Percentiles rank a stretch among this genome's conserved stretches.
These are phyloP conservation scores for Austrolebias charrua DNA, from an alignment of 2,797 vertebrate species.

Conservation along the genomic window DNA sequence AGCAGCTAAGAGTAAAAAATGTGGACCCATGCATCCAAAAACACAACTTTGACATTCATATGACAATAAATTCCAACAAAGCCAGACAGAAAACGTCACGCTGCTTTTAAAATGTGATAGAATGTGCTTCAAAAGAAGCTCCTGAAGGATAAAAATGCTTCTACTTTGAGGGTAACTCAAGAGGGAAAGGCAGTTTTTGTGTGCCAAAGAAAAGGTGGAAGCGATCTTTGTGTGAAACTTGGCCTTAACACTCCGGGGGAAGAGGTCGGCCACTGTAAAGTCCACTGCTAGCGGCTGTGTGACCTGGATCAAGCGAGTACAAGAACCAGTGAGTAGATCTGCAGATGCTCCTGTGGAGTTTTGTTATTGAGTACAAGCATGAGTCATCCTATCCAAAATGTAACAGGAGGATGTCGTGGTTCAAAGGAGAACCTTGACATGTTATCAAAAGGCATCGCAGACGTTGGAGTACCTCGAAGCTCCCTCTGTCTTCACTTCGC, in stretches of 20 bases:
- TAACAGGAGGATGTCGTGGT: constrained; percentile 49
- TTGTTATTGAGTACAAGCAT: constrained; percentile 8
- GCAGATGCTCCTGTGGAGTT: neutral
- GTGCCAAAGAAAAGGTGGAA: constrained; percentile 50
- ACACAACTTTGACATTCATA: neutral
- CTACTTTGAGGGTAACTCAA: constrained; percentile 62
- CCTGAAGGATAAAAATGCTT: constrained; percentile 21
- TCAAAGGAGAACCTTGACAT: constrained; percentile 63
- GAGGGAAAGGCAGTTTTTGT: constrained; percentile 52
- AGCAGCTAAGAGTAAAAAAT: neutral
- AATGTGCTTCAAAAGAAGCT: constrained; percentile 13
- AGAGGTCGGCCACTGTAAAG: constrained; percentile 28
- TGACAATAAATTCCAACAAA: neutral
- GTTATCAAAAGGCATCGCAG: constrained; percentile 50
- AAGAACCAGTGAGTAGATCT: neutral
- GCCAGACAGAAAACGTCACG: neutral
- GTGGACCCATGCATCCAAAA: neutral
- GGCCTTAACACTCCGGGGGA: constrained; percentile 48
- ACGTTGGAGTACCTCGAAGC: constrained; percentile 55
- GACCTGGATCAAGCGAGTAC: constrained; percentile 19
- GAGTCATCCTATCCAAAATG: constrained; percentile 49
- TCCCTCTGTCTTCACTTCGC: constrained; percentile 39
- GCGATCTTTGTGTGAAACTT: constrained; percentile 66
- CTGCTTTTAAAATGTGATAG: neutral
- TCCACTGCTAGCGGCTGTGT: constrained; percentile 15